Base-by-base conservation (phyloP, 2,888 invertebrate species). In the Dryadula phaetusa region DNA sequence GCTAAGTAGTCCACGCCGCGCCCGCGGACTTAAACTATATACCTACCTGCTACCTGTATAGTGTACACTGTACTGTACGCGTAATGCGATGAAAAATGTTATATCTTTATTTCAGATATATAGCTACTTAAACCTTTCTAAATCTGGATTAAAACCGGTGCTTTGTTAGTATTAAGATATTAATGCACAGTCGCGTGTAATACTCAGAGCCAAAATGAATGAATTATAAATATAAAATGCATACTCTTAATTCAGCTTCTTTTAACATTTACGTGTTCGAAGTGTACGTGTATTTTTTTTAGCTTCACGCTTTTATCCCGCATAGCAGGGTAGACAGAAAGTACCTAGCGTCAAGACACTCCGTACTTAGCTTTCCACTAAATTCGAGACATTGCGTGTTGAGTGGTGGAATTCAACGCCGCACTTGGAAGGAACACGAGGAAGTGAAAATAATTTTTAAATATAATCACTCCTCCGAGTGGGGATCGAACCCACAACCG, bases 1-100 rank as follows among this genome's bases (percentile, higher is more conserved):
- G 60, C 5, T 46, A 40, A 49, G 44, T 60, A 61, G 58, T 18
- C 28, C 25, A 37, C 46, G 18, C 34, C 8, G 56, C 20, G 22
- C 25, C 12, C 18, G n/a, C 6, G 10, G 18, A 49, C 22, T 22
- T 47, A 22, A n/a, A n/a, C n/a, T 6, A 25, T 10, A 20, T 47
- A 25, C 8, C 5, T 25, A 47, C 7, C 10, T 37, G 12, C 34
- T 8, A 40, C 37, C 14, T 40, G 14, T 7, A n/a, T n/a, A n/a
- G n/a, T n/a, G n/a, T n/a, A n/a, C n/a, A n/a, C n/a, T n/a, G n/a
- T n/a, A n/a, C 12, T 2, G 12, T 22, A 22, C n/a, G 20, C 2
- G 4, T 34, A 53, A 18, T 18, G 18, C 34, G 32, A 34, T 53
- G 5, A 53, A 32, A 47, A 20, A 47, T 12, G n/a, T 47, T 47